phyloP scores from a whole-genome alignment of 2,888 invertebrate species.

The Athalia circularis region DNA sequence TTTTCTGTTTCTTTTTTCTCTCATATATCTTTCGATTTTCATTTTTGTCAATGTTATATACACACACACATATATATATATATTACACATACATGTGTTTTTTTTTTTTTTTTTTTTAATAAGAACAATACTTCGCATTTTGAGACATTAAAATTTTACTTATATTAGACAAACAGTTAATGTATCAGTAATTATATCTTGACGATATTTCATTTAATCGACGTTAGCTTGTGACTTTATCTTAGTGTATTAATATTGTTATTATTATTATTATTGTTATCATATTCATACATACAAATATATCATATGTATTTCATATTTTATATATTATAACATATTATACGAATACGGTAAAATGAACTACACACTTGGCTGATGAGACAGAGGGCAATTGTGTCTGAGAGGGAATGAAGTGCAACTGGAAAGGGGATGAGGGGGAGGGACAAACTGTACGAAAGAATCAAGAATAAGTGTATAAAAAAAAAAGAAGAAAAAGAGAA shows the following conservation, averaged over 20 bases:
- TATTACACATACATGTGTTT: not conserved
- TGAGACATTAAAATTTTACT: slow-evolving; percentile 45
- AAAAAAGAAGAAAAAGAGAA: not conserved
- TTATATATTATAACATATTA: slow-evolving; percentile 1
- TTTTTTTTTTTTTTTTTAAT: slow-evolving; percentile 3
- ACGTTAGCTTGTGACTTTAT: not conserved
- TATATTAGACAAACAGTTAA: slow-evolving; percentile 44
- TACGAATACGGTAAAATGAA: slow-evolving; percentile 2
- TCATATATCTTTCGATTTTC: no score
- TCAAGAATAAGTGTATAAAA: not conserved
- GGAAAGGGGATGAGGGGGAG: slow-evolving; percentile 5
- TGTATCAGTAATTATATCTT: not conserved
- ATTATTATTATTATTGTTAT: not conserved
- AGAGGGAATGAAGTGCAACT: not conserved
- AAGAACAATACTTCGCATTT: slow-evolving; percentile 6
- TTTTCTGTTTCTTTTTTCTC: no score
- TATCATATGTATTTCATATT: not conserved
- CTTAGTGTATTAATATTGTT: not conserved
- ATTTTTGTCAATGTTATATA: not conserved
- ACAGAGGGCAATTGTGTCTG: slow-evolving; percentile 7
- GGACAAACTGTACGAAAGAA: not conserved
- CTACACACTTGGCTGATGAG: slow-evolving; percentile 29
- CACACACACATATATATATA: not conserved
- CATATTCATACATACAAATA: not conserved
- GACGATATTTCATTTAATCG: not conserved